Base-by-base conservation (phyloP, 2,888 invertebrate species). In the Brassicogethes aeneus region DNA sequence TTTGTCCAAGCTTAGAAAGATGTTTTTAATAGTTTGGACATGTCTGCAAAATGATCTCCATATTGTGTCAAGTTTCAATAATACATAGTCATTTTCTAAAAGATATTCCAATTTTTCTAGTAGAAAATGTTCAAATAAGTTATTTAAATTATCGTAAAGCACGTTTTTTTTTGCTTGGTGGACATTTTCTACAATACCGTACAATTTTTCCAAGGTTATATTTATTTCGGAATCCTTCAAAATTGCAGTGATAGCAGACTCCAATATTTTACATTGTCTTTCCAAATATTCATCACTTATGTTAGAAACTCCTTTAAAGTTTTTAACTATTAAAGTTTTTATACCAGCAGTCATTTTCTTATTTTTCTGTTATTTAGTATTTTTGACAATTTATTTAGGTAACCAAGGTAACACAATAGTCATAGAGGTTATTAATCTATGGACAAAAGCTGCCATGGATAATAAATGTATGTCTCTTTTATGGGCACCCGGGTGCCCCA, bases 21-120 rank as follows among this genome's bases (percentile, higher is more conserved):
- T 94, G 69, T 95, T 95, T 48, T 95, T 79, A 48, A 97, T 93
- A 85, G 94, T 91, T 50, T 90, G 89, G 87, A 93, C 91, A 69
- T 96, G 95, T 39, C 86, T 79, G 68, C 94, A 94, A 66, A 92
- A 95, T 0, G 86, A 82, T 50, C 85, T 79, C 96, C 96, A 97
- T 67, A 91, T 87, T 48, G 82, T 80, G 54, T 94, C 89, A 73
- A 96, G 83, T 51, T 83, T 78, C 60, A 86, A 85, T 42, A 97
- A 75, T 66, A 94, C 81, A 61, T 92, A 90, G 77, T 88, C 84
- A 43, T 84, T 86, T 1, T 80, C 80, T 38, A 88, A 73, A 64
- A 93, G 88, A 62, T 87, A 83, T 54, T 88, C 81, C 34, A 94
- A 82, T 59, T 87, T 87, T 2, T 83, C 81, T 62, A 85, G 82